These are phyloP conservation scores for Erythrocebus patas DNA, from an alignment of 2,113 vertebrate species.

Conservation along the genomic window DNA sequence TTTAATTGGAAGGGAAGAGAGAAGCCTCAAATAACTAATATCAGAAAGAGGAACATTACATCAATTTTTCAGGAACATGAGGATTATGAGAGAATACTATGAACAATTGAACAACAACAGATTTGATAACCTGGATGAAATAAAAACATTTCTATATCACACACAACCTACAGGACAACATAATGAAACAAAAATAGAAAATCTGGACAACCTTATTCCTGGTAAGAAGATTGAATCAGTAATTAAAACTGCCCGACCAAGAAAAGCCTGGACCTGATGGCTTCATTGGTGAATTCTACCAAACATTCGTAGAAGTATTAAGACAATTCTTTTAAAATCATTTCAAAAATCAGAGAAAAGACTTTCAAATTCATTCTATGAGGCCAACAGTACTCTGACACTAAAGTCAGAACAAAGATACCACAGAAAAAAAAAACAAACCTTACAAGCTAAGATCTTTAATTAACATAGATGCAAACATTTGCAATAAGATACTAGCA, in stretches of 20 bases:
- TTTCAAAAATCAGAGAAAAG: background rate
- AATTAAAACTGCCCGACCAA: background rate
- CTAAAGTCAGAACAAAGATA: no score
- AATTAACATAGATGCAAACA: no score
- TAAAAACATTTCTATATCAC: background rate
- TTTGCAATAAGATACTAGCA: no score
- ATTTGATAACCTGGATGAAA: background rate
- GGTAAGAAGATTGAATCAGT: background rate
- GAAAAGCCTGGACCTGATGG: background rate
- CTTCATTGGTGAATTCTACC: background rate
- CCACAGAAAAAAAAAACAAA: no score
- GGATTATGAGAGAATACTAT: background rate
- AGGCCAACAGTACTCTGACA: background rate
- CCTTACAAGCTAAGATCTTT: no score
- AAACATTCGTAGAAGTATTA: background rate
- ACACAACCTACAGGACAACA: background rate
- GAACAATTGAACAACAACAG: background rate
- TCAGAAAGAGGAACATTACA: background rate
- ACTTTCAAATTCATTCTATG: background rate
- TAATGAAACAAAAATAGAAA: background rate
- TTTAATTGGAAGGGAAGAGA: background rate
- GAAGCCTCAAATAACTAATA: no score
- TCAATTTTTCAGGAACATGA: background rate
- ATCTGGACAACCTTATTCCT: background rate
- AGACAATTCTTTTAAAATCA: background rate